phyloP scores from a whole-genome alignment of 2,888 invertebrate species.

The Xestobium rufovillosum region DNA sequence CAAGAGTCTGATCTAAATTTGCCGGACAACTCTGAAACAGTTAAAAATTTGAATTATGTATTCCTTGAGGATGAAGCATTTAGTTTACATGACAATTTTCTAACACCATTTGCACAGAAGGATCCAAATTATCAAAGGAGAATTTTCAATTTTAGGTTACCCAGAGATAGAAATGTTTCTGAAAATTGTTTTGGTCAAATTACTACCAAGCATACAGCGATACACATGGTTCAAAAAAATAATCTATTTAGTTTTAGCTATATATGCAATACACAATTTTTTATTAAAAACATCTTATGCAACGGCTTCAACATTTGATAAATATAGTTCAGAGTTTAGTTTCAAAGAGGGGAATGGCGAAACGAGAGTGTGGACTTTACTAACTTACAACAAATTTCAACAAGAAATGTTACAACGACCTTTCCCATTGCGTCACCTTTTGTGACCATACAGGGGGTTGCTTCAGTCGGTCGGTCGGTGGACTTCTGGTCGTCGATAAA shows the following conservation, averaged over 20 bases:
- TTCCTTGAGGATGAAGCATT: constrained; percentile 13
- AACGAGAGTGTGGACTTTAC: too few species aligned
- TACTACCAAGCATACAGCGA: not conserved
- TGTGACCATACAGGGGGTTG: too few species aligned
- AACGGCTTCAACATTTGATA: constrained; percentile 7
- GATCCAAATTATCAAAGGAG: constrained; percentile 1
- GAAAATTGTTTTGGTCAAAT: not conserved
- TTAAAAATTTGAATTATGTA: constrained; percentile 19
- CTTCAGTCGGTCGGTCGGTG: too few species aligned
- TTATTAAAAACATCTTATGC: not conserved
- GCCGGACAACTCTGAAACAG: constrained; percentile 13
- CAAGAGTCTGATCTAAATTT: constrained; percentile 14
- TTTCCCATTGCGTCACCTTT: too few species aligned
- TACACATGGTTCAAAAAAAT: not conserved
- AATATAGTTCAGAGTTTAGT: too few species aligned
- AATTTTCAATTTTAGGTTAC: constrained; percentile 4
- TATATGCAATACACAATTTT: constrained; percentile 9
- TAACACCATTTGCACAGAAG: constrained; percentile 4
- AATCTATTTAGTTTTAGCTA: constrained; percentile 3
- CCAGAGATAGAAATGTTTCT: too few species aligned
- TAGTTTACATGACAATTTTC: constrained; percentile 1
- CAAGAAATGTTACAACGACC: too few species aligned
- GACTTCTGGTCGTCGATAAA: too few species aligned
- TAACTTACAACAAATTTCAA: too few species aligned
- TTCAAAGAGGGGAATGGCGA: too few species aligned